Evolutionary conservation across 2,113 vertebrate species (phyloP).

Genomic region (Syngnathus typhle): DNA sequence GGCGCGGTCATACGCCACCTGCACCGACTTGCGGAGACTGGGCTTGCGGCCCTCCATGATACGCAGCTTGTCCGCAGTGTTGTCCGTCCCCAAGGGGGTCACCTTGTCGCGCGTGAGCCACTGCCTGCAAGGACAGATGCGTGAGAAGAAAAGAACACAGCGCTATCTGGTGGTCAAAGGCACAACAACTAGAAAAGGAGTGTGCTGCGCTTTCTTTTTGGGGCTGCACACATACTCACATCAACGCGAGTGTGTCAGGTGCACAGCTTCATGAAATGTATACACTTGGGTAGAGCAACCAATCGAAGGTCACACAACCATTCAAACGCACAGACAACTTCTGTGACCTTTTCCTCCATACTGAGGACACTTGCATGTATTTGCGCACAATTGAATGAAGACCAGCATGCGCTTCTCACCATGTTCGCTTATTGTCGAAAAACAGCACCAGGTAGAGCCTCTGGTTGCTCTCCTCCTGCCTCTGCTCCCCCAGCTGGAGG

Average conservation of each 20-base stretch:
- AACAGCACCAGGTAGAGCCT: conserved; percentile 96
- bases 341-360: too few species aligned
- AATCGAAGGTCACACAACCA: too few species aligned
- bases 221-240: too few species aligned
- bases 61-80: conserved; percentile 93
- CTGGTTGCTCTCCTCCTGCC: conserved; percentile 81
- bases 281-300: too few species aligned
- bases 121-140: conserved; percentile 72
- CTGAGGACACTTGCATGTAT: too few species aligned
- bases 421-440: conserved; percentile 98
- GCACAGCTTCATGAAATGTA: too few species aligned
- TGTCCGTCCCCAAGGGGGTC: conserved; percentile 82
- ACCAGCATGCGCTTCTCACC: conserved; percentile 69
- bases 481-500: conserved; percentile 85
- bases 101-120: conserved; percentile 94
- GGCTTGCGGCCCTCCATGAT: conserved; percentile 94
- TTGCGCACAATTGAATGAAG: background rate
- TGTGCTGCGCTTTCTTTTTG: too few species aligned
- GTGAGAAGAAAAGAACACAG: background rate
- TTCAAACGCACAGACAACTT: too few species aligned
- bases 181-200: background rate
- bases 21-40: conserved; percentile 95
- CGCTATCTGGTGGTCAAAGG: background rate
- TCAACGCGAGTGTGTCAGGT: too few species aligned
- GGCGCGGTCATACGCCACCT: conserved; percentile 94